A percentile compares a stretch with the other conserved stretches of the same genome.
Evolutionary conservation across 2,888 invertebrate species (phyloP).

Genomic region (Desoria tigrina): DNA sequence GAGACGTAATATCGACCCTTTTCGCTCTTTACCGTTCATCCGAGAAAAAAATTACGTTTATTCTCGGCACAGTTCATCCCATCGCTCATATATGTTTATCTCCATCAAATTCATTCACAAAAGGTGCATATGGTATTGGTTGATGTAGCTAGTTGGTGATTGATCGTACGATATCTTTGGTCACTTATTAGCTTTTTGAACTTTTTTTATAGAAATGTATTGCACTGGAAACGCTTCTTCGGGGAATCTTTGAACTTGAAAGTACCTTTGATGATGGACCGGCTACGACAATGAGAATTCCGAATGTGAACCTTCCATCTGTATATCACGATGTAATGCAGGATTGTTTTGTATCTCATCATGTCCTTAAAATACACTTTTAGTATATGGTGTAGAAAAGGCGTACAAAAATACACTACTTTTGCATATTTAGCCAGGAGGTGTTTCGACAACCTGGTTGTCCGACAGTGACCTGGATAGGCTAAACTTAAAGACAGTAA

Average conservation of each 20-base stretch:
- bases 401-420: slow-evolving; percentile 9
- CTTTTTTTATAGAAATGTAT: slow-evolving; percentile 60
- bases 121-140: slow-evolving; percentile 38
- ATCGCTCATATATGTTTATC: slow-evolving; percentile 79
- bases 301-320: slow-evolving; percentile 60
- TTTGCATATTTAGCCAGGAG: slow-evolving; percentile 45
- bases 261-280: slow-evolving; percentile 81
- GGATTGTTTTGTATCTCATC: too few species aligned
- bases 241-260: slow-evolving; percentile 84
- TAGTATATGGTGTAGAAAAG: not conserved
- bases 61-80: slow-evolving; percentile 90
- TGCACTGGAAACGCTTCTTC: slow-evolving; percentile 62
- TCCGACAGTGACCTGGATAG: slow-evolving; percentile 50
- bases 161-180: not conserved
- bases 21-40: slow-evolving; percentile 86
- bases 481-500: slow-evolving; percentile 46
- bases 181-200: slow-evolving; percentile 21
- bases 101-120: slow-evolving; percentile 57
- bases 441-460: slow-evolving; percentile 50
- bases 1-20: slow-evolving; percentile 84
- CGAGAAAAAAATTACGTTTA: slow-evolving; percentile 73
- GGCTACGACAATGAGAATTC: slow-evolving; percentile 61
- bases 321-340: slow-evolving; percentile 61
- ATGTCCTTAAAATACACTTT: not conserved
- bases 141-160: not conserved